Base-by-base conservation (phyloP, 2,113 vertebrate species). In the Prolemur simus region DNA sequence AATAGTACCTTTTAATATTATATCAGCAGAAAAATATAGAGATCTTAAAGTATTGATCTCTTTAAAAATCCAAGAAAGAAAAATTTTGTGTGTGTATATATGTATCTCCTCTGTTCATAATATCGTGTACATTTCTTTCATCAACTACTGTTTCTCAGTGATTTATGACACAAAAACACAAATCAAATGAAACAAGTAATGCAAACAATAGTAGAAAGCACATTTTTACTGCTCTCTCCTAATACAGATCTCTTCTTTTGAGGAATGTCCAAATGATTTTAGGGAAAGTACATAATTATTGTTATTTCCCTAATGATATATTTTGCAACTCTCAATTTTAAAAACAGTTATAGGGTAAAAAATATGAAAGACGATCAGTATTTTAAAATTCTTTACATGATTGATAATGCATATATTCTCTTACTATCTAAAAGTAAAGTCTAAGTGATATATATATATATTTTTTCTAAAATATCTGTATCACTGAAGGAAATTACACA, bases 131-230 rank as follows among this genome's bases (percentile, higher is more conserved):
- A 87, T 93, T 89, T 63, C 56, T 78, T 87, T 95, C 58, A 86
- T 86, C 37, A 95, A 42, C 20, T 58, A 23, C n/a, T 45, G 94
- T 93, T 96, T 95, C 34, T 93, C 52, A 54, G 15, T 85, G 39
- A 84, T 60, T 80, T 47, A 49, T 87, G 25, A 60, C 12, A 47
- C 58, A 89, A 34, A 96, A 81, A 88, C 14, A 89, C 14, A 93
- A 88, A 82, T 92, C 78, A 91, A 92, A 96, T 49, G 27, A 91
- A 96, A 54, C 83, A 74, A 89, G 23, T 81, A 96, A 93, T 95
- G 18, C 29, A 76, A 96, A 54, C 5, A 63, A 87, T 29, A 87
- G 39, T 27, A 37, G 56, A 94, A 91, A 89, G 25, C 52, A 54
- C 27, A 52, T 52, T 39, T 89, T 74, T 47, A 76, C 34, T 76